A percentile compares a stretch with the other conserved stretches of the same genome.
Evolutionary conservation across 2,888 invertebrate genomes (phyloP).

Genomic region (Stenoptilia bipunctidactyla): DNA sequence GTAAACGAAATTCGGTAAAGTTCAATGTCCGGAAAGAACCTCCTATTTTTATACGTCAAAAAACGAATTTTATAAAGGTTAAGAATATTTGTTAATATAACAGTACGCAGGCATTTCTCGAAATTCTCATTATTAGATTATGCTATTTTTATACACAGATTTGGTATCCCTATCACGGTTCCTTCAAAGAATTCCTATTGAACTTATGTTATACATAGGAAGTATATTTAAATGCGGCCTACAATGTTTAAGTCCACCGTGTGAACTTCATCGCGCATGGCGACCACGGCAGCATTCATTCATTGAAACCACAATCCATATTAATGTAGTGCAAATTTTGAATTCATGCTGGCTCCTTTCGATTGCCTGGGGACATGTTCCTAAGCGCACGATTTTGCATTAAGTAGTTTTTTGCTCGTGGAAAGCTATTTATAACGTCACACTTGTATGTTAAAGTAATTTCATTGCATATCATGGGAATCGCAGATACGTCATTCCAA

Average conservation of each 20-base stretch:
- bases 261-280: conserved; percentile 69
- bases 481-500: conserved; percentile 36
- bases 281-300: conserved; percentile 65
- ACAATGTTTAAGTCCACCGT: conserved; percentile 64
- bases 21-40: too few relatives aligned
- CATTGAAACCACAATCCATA: conserved; percentile 70
- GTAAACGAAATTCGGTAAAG: too few relatives aligned
- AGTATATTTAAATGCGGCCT: conserved; percentile 67
- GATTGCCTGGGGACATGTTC: conserved; percentile 53
- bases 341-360: conserved; percentile 62
- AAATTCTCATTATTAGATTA: conserved; percentile 34
- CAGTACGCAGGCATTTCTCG: neutral
- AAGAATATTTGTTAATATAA: too few relatives aligned
- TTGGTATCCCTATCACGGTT: conserved; percentile 59
- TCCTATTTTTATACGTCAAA: too few relatives aligned
- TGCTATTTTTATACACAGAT: conserved; percentile 53
- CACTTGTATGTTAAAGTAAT: conserved; percentile 42
- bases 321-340: conserved; percentile 70
- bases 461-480: conserved; percentile 44
- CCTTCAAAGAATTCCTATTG: conserved; percentile 61
- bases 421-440: conserved; percentile 55
- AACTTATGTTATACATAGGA: conserved; percentile 67
- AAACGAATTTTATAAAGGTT: too few relatives aligned
- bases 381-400: conserved; percentile 65
- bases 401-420: conserved; percentile 60